Conservation (phyloP, 2,888 invertebrate genomes). For the Pammene fasciana region DNA sequence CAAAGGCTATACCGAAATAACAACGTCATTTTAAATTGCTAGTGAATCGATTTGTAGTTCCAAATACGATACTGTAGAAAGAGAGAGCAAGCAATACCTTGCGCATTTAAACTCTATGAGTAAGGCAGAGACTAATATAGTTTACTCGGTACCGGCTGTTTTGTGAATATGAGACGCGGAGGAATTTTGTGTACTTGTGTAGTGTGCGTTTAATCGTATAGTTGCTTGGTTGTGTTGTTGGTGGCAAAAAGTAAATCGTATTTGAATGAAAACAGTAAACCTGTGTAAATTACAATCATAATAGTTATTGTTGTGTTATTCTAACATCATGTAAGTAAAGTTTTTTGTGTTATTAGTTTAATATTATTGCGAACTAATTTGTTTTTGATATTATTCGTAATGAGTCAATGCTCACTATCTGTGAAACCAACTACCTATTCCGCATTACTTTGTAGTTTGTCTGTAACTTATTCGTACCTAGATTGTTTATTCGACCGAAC, state of each 20-base stretch:
- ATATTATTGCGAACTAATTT: neutral
- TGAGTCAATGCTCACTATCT: too few relatives aligned
- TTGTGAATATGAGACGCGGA: neutral
- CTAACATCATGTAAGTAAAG: neutral
- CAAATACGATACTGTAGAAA: neutral
- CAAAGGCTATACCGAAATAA: too few relatives aligned
- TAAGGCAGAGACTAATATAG: conserved; percentile 1
- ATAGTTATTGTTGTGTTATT: neutral
- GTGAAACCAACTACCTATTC: too few relatives aligned
- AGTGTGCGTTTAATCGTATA: conserved; percentile 4
- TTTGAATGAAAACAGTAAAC: neutral
- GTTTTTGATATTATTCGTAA: neutral
- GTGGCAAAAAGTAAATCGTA: neutral
- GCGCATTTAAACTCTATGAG: neutral
- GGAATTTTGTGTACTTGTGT: neutral
- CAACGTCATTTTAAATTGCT: too few relatives aligned
- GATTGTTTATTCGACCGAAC: too few relatives aligned
- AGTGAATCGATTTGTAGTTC: too few relatives aligned
- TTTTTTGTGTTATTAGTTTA: neutral
- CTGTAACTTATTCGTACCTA: too few relatives aligned
- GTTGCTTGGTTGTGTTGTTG: neutral
- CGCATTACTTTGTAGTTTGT: too few relatives aligned
- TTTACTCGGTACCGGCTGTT: neutral
- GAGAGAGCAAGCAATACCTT: neutral
- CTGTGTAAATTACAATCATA: neutral